Base-by-base conservation (phyloP, 2,113 vertebrate species). In the Brachyistius frenatus region DNA sequence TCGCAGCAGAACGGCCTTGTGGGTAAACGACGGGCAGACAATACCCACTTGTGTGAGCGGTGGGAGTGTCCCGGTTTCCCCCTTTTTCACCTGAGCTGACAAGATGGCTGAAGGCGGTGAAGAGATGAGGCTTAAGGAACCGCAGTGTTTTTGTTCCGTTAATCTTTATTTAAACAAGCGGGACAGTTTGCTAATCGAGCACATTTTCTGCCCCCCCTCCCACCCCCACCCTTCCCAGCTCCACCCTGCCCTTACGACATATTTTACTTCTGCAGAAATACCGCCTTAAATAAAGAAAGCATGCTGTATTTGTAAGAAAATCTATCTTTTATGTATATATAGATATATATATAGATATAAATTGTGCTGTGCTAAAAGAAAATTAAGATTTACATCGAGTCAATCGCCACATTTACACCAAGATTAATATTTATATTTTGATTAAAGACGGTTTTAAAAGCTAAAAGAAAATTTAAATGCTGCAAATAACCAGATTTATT, bases 131-230 rank as follows among this genome's bases (percentile, higher is more conserved):
- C 39, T 83, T 65, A 60, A 55, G 50, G 61, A 16, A 61, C 49
- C 68, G 39, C 50, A 47, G 11, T 37, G 3, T 49, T 62, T 78
- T 73, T 82, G 37, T 84, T 53, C 10, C 2, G 8, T n/a, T 85
- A 73, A 83, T 83, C 80, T 78, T 78, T 67, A 46, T 78, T 60
- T 73, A 70, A 65, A 69, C 69, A 52, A n/a, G 2, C 5, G 32
- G 1, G 7, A 7, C 31, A n/a, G 30, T 66, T 78, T 78, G 53
- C 53, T 58, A 66, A 78, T 58, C 8, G 23, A 76, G 66, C 46
- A 0, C 0, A 52, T 55, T 54, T 3, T 36, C 47, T 49, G 23
- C 23, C 23, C 23, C 23, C 23, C 23, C 23, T 1, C 23, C 23
- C 23, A 1, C 23, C 23, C 23, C 23, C 23, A 1, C 23, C 23